Evolutionary conservation across 2,888 invertebrate genomes (phyloP).

Genomic region (Machimus atricapillus): DNA sequence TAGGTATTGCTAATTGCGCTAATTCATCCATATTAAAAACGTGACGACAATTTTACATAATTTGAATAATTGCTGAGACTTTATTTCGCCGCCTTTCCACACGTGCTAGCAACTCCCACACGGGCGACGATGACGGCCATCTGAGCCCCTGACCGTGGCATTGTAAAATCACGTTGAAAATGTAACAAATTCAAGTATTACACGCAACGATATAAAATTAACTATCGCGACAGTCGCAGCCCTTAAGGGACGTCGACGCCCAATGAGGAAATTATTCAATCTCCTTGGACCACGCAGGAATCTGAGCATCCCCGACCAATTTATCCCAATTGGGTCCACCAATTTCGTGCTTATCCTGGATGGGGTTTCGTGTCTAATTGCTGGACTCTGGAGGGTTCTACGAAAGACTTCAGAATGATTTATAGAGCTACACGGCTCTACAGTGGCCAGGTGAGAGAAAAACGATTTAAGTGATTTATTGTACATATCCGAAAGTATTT

Average conservation of each 20-base stretch:
- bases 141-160: not conserved
- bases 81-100: not conserved
- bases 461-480: not conserved
- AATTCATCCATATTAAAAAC: not conserved
- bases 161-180: not conserved
- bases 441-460: not conserved
- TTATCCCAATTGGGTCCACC: not conserved
- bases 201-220: not conserved
- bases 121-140: not conserved
- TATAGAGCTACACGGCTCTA: not conserved
- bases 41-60: not conserved
- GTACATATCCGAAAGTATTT: not conserved
- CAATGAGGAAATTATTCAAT: not conserved
- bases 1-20: not conserved
- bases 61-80: conserved; percentile 5
- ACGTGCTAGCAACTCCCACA: not conserved
- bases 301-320: not conserved
- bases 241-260: not conserved
- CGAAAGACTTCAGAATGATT: not conserved
- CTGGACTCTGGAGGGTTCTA: not conserved
- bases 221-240: not conserved
- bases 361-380: not conserved
- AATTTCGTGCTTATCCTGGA: not conserved
- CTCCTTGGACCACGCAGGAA: not conserved
- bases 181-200: not conserved